Evolutionary conservation across 2,888 invertebrate species (phyloP).

Genomic region (Nomada lathburiana): DNA sequence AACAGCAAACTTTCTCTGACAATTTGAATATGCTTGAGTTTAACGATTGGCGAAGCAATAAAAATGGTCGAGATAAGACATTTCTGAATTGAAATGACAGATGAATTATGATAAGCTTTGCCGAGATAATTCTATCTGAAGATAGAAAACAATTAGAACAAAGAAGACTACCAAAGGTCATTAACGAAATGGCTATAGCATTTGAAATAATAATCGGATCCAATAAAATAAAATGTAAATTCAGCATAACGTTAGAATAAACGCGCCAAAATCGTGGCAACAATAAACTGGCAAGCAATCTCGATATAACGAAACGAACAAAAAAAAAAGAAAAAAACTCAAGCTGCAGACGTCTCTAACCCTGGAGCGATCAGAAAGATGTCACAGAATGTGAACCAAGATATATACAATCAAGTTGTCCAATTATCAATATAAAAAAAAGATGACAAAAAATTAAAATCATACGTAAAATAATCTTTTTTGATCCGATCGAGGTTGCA

Average conservation of each 20-base stretch:
- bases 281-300: too few relatives aligned
- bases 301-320: background rate
- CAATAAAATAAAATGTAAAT: background rate
- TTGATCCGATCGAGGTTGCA: background rate
- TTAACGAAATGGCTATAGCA: background rate
- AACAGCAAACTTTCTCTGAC: background rate
- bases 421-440: background rate
- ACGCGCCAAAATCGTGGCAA: too few relatives aligned
- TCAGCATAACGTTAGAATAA: background rate
- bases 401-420: too few relatives aligned
- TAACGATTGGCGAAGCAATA: background rate
- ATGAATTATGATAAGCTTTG: background rate
- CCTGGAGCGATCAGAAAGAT: too few relatives aligned
- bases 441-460: background rate
- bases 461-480: too few relatives aligned
- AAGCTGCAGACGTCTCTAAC: background rate
- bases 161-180: background rate
- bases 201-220: background rate
- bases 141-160: too few relatives aligned
- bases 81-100: background rate
- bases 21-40: background rate
- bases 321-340: background rate
- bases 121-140: background rate
- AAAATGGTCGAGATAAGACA: background rate
- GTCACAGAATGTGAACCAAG: too few relatives aligned